Percentiles rank a stretch among this genome's conserved stretches.
These are phyloP conservation scores for Troglohyphantes excavatus DNA, from an alignment of 2,888 invertebrate species.

Conservation along the genomic window DNA sequence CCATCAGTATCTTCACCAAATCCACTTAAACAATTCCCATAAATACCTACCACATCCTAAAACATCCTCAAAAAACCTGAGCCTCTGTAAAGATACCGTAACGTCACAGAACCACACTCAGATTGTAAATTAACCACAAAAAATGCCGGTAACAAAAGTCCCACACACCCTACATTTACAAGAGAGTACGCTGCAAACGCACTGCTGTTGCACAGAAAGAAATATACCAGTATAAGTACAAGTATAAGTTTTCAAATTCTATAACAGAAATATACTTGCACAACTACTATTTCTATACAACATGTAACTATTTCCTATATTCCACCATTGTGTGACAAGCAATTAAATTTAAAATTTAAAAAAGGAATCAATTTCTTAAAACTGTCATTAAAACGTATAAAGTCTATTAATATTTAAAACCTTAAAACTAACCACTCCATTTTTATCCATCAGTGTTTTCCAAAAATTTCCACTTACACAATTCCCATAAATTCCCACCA, in stretches of 20 bases:
- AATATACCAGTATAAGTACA: no score
- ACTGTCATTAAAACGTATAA: no score
- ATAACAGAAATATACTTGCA: no score
- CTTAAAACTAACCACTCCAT: no score
- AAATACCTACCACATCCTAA: neutral
- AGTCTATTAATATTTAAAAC: no score
- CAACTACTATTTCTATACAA: no score
- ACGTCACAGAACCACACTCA: constrained; percentile 41
- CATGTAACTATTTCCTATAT: no score
- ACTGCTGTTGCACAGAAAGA: neutral
- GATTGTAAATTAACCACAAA: constrained; percentile 31
- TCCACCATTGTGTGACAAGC: no score
- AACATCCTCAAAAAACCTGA: neutral
- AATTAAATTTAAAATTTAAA: no score
- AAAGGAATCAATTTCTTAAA: no score
- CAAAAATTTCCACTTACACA: neutral
- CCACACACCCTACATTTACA: constrained; percentile 40
- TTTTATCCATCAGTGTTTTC: neutral
- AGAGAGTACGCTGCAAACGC: constrained; percentile 17
- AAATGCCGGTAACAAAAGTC: constrained; percentile 49
- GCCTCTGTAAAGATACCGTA: constrained; percentile 10
- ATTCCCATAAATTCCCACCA: constrained; percentile 10
- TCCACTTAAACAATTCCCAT: constrained; percentile 18
- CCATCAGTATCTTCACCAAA: neutral
- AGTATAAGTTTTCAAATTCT: no score